Base-by-base conservation (phyloP, 2,888 invertebrate species). In the Luperina testacea region DNA sequence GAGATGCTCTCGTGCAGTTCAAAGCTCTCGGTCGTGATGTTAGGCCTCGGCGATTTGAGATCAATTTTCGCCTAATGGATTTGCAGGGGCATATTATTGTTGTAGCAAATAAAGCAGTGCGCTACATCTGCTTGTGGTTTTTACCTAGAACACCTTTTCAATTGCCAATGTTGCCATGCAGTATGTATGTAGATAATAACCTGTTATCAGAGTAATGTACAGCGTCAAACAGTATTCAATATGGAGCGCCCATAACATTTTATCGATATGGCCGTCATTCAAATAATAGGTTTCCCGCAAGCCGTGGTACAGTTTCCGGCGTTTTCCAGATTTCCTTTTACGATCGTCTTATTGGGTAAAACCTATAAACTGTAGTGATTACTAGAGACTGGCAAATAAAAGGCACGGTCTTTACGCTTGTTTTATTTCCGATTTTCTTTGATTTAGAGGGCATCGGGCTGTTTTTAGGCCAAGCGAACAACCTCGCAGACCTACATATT, bases 321-420 rank as follows among this genome's bases (percentile, higher is more conserved):
- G 24, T 80, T 80, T 64, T 68, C 72, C 61, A 73, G 81, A 74
- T 90, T 90, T 87, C 85, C 78, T 85, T 91, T 90, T 87, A 88
- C 80, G 87, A 86, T 76, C 71, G 84, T 57, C 85, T 83, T 81
- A 80, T 77, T 85, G 81, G 68, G 82, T 83, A 85, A 81, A 79
- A 78, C 45, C 64, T 67, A 69, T 78, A 72, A 70, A 65, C 73
- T 51, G 65, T 71, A 42, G 61, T 69, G 69, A 68, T 68, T 72
- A 80, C 63, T 53, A 32, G 20, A 59, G 57, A 42, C 73, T 77
- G 80, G 64, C 70, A 78, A 80, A 84, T 83, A 83, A 76, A 81
- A 81, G 75, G 67, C 73, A 74, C 75, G 70, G 24, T 78, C 74
- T 80, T 83, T 77, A 89, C 68, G 80, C 69, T 82, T 75, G 65